phyloP scores from a whole-genome alignment of 2,797 vertebrate species.

The Carcharodon carcharias region DNA sequence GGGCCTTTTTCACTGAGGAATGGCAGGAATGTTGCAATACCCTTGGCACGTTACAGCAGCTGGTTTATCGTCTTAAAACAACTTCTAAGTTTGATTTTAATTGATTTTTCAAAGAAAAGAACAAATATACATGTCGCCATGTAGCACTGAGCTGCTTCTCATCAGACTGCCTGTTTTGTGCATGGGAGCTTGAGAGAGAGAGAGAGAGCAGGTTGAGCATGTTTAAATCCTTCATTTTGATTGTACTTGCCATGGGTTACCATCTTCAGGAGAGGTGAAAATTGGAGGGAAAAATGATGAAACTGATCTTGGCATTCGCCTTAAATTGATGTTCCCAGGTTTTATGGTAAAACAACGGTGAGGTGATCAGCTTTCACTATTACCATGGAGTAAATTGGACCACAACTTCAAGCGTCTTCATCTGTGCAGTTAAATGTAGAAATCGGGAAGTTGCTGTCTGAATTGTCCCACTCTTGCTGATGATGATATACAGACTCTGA shows the following conservation, averaged over 20 bases:
- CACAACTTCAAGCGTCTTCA: not conserved
- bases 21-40: conserved; percentile 3
- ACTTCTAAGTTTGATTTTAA: not conserved
- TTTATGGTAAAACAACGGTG: not conserved
- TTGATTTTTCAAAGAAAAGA: not conserved
- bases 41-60: not conserved
- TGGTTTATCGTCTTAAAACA: not conserved
- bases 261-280: not conserved
- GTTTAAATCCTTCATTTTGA: not conserved
- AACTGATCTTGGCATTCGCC: not conserved
- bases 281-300: not conserved
- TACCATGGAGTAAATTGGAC: not conserved
- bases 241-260: not conserved
- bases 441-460: too few species aligned
- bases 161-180: not conserved
- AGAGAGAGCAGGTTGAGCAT: not conserved
- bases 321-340: not conserved
- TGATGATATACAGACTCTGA: too few species aligned
- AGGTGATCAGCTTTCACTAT: too few species aligned
- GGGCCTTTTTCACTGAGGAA: not conserved
- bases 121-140: not conserved
- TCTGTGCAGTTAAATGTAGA: not conserved
- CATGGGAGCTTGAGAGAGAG: not conserved
- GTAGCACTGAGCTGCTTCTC: not conserved
- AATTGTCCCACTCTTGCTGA: not conserved